Evolutionary conservation across 2,797 vertebrate genomes (phyloP), one percentile per base, ranked within the genome.

Genomic region (Austrolebias charrua): DNA sequence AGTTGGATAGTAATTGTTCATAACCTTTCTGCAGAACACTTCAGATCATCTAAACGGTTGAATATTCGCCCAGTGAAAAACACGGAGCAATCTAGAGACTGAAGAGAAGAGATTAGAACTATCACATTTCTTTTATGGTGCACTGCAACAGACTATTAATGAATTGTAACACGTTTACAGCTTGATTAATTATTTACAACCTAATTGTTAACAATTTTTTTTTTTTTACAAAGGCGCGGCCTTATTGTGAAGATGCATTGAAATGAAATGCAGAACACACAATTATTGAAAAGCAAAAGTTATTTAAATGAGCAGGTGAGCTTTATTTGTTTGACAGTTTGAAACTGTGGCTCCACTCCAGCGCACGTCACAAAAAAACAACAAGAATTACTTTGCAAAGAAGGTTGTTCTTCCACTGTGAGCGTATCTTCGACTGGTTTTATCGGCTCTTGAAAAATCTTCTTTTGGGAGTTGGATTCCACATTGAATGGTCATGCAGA

Each of bases 381-480:
- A 14, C 55, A 31, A 31, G 7, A 45, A 43, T 42, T 45, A 18
- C 42, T 57, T 16, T n/a, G 11, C 5, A 7, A 7, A 20, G 16
- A 24, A 33, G 24, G 15, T 44, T 45, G 16, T 31, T 12, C 20
- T 31, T 12, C 20, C 2, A 4, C 9, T 18, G 42, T 56, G 40
- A n/a, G 5, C 9, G 43, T 31, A 45, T 29, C 24, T 12, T 31
- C 16, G 15, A 28, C 24, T 13, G 12, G 15, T 57, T 28, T 45
- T 57, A 57, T 57, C 55, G 18, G 28, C 44, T 31, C 28, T 18
- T 44, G 29, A 3, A 45, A 46, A 57, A 46, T 29, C 43, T 57
- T 7, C 0, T 11, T 12, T 46, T 12, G 18, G 35, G 50, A 56
- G 10, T 45, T 44, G 24, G 40, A 13, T 14, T 28, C 28, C 16